Evolutionary conservation across 2,797 vertebrate genomes (phyloP), one percentile per base, ranked within the genome.

Genomic region (Pseudochaenichthys georgianus): DNA sequence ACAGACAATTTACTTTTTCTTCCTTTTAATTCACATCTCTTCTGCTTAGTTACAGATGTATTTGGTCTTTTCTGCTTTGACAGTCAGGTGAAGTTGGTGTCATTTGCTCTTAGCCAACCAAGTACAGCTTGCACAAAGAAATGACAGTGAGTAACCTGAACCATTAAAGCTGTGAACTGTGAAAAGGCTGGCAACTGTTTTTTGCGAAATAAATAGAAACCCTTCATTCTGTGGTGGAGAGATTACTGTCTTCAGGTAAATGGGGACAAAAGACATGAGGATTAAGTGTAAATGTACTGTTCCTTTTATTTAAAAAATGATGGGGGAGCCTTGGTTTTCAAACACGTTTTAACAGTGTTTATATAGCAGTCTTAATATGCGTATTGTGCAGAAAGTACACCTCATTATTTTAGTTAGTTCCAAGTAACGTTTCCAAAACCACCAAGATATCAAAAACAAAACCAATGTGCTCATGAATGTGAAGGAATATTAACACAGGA

Each of bases 31-130:
- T 86, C 75, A 70, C 61, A 83, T 65, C 46, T 38, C 63, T 47
- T 38, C 64, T 45, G 68, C 75, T 88, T 92, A 90, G 90, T 94
- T 88, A 82, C 72, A 79, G 74, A 77, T 76, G 69, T 75, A 69
- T 90, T 85, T 79, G 64, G 80, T 86, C 60, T 77, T 75, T 84
- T 57, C 58, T 91, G 78, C 91, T 92, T 92, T 80, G 64, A 83
- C 73, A 55, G 71, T 31, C 21, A 41, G 68, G 65, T 46, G 53
- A 88, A 46, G 70, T 62, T 79, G 48, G 58, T 76, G 80, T 91
- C 72, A 87, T 90, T 90, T 87, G 76, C 73, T 88, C 67, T 64
- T 58, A 57, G 67, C 60, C 65, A 76, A 72, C 75, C 80, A 84
- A 90, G 81, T 78, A 65, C 82, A 85, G 48, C 69, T 75, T 31